Conservation (phyloP, 2,113 vertebrate species). For the Tapirus terrestris region DNA sequence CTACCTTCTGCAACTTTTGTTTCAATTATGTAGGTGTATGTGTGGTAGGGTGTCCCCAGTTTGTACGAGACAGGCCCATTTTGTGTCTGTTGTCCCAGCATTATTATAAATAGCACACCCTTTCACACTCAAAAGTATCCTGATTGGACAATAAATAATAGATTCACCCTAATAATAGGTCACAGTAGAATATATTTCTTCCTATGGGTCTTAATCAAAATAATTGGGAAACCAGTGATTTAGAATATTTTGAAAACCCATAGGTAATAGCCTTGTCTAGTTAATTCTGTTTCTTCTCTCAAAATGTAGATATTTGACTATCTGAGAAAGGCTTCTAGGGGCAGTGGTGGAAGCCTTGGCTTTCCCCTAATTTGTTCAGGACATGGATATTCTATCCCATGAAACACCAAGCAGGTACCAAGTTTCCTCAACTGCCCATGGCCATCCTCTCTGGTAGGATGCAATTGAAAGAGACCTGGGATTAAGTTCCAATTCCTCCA, state of each 20-base stretch:
- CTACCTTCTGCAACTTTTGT: background rate
- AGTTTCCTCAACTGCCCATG: background rate
- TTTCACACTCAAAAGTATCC: background rate
- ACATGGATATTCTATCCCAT: background rate
- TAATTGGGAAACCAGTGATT: conserved; percentile 7
- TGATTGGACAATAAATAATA: background rate
- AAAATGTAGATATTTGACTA: background rate
- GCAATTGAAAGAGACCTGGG: background rate
- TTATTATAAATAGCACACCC: background rate
- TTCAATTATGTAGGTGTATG: background rate
- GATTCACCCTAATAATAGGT: background rate
- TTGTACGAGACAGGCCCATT: background rate
- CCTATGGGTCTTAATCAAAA: background rate
- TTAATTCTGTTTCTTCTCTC: background rate
- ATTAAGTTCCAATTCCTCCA: background rate
- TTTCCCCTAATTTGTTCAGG: conserved; percentile 39
- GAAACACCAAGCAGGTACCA: background rate
- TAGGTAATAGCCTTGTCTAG: background rate
- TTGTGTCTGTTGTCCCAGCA: background rate
- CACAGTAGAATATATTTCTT: background rate
- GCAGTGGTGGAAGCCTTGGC: background rate
- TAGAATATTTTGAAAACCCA: background rate
- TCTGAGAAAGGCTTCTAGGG: background rate
- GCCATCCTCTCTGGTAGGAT: background rate
- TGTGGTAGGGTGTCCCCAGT: background rate